Evolutionary conservation across 1,140 invertebrate genomes (phyloP), one percentile per base, ranked within the genome.

Genomic region (Phenacoccus solenopsis): DNA sequence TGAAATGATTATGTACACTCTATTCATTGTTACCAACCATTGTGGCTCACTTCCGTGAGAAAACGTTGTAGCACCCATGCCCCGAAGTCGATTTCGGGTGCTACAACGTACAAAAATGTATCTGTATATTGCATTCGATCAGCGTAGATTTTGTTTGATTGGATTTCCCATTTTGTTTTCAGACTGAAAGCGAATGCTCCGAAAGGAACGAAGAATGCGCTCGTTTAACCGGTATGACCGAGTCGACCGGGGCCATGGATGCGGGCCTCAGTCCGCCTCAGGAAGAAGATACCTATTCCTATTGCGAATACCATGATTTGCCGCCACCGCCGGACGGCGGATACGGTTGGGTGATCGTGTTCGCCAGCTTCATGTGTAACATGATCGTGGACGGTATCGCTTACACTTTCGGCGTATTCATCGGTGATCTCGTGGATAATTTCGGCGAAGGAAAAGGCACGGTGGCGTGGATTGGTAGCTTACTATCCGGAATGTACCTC

Each of bases 361-460:
- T 96, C 74, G 94, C 93, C 59, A 95, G 92, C 9, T 99, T 99
- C 80, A 88, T 98, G 85, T 96, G 94, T 79, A 98, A 98, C 84
- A 88, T 98, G 81, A 91, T 98, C 72, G 93, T 98, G n/a, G 96
- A 99, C 78, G 96, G 96, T 72, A 93, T 96, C 35, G 91, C 92
- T 3, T 95, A 96, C 80, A 94, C 91, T 3, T 96, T 96, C 76
- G 93, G 93, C 0, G 87, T 95, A 74, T 94, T 95, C 80, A 83
- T 94, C 2, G 81, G 84, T 16, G 87, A 91, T 75, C 90, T 97
- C 71, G 88, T 91, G 32, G 81, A 79, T 16, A 88, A 90, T 77
- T 98, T 93, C 78, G 85, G 86, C 61, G 89, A 90, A 76, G 88
- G 90, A n/a, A 90, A 90, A 76, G 91, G 91, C 67, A 93, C 87